Evolutionary conservation across 2,797 vertebrate species (phyloP).

Genomic region (Aldrovandia affinis): DNA sequence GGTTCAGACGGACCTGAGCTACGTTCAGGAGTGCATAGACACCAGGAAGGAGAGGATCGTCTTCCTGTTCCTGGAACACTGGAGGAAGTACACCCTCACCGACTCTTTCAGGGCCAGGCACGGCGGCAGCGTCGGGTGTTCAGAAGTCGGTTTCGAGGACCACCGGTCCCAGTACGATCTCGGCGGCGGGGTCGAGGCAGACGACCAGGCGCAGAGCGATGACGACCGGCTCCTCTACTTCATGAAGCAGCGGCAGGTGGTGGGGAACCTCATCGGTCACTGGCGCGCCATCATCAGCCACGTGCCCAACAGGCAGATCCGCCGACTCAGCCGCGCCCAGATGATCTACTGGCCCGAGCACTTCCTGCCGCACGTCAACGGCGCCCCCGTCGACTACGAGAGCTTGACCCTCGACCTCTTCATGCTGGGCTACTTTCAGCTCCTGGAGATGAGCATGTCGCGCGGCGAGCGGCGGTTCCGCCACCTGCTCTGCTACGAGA

Average conservation of each 20-base stretch:
- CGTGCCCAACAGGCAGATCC: constrained; percentile 81
- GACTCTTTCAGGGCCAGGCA: constrained; percentile 64
- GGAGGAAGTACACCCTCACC: constrained; percentile 85
- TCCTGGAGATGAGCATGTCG: constrained; percentile 94
- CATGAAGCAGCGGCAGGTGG: constrained; percentile 85
- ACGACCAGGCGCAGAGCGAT: constrained; percentile 67
- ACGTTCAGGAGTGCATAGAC: constrained; percentile 81
- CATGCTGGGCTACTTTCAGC: constrained; percentile 97
- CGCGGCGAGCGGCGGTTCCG: constrained; percentile 89
- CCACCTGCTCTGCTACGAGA: constrained; percentile 95
- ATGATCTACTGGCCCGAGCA: constrained; percentile 95
- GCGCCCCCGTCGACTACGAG: constrained; percentile 80
- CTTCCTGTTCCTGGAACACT: constrained; percentile 92
- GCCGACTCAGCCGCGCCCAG: constrained; percentile 75
- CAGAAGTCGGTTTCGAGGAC: constrained; percentile 41
- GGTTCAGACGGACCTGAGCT: constrained; percentile 79
- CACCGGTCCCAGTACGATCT: neutral
- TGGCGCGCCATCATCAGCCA: constrained; percentile 88
- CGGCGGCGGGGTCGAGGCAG: constrained; percentile 54
- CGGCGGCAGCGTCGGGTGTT: constrained; percentile 51
- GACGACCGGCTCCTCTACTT: constrained; percentile 81
- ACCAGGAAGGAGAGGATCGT: constrained; percentile 89
- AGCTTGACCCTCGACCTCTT: constrained; percentile 93
- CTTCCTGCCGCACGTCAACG: constrained; percentile 86
- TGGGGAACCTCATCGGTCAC: constrained; percentile 84